Percentiles rank a stretch among this genome's conserved stretches.
These are phyloP conservation scores for Aleiodes testaceus DNA, from an alignment of 2,888 invertebrate genomes.

Conservation along the genomic window DNA sequence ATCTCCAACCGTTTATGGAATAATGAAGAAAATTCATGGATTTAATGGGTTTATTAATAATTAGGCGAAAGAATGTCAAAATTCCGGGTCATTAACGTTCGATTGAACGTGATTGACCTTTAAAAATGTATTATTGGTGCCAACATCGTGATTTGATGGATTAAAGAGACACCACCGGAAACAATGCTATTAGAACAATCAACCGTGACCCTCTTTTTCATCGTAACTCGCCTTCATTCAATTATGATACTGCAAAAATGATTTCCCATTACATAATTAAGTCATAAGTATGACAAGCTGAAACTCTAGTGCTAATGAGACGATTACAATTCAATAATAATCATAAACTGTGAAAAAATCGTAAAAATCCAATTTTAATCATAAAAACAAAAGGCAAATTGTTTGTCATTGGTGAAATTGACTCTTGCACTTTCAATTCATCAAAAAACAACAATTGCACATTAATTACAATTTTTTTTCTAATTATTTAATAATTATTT, in stretches of 20 bases:
- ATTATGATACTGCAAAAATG: slow-evolving; percentile 13
- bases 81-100: not conserved
- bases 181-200: slow-evolving; percentile 24
- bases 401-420: no score
- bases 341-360: no score
- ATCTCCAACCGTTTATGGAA: no score
- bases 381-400: no score
- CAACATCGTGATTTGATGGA: slow-evolving; percentile 38
- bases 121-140: slow-evolving; percentile 22
- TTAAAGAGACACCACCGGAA: slow-evolving; percentile 39
- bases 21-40: no score
- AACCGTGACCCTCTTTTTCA: slow-evolving; percentile 28
- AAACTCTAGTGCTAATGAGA: slow-evolving; percentile 11
- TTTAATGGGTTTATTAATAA: no score
- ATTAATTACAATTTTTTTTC: no score
- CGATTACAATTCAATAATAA: no score
- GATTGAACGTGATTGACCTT: slow-evolving; percentile 35
- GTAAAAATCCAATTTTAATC: no score
- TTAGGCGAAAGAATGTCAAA: not conserved
- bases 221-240: slow-evolving; percentile 1
- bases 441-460: no score
- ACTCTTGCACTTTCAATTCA: no score
- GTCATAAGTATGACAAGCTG: slow-evolving; percentile 5
- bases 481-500: no score
- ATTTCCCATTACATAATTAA: slow-evolving; percentile 20